A percentile compares a stretch with the other conserved stretches of the same genome.
Conservation (phyloP, 2,113 vertebrate species). For the Ariopsis seemanni region DNA sequence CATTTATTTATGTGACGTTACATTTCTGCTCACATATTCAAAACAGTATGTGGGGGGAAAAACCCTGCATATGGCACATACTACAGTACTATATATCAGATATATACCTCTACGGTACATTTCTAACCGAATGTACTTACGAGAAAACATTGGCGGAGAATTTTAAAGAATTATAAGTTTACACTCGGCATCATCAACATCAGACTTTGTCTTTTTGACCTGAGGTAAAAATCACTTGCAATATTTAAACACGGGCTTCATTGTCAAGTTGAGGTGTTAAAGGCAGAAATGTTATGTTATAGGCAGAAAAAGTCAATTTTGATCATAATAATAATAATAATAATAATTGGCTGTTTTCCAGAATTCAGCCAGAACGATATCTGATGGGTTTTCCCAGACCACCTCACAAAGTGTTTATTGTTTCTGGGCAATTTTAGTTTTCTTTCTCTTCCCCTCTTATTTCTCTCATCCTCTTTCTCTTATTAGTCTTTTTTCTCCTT, state of each 20-base stretch:
- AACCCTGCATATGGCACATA: too few species aligned
- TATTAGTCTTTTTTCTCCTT: background rate
- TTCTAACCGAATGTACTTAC: too few species aligned
- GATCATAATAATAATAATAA: background rate
- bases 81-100: too few species aligned
- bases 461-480: background rate
- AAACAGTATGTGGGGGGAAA: too few species aligned
- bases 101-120: too few species aligned
- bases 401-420: background rate
- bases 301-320: background rate
- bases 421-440: background rate
- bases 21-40: too few species aligned
- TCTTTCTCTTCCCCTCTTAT: background rate
- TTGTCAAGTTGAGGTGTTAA: background rate
- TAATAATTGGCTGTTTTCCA: background rate
- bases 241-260: too few species aligned
- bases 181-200: background rate
- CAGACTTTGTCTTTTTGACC: background rate
- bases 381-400: background rate
- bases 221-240: background rate
- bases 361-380: background rate
- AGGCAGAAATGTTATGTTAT: background rate
- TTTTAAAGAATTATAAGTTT: background rate
- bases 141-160: background rate
- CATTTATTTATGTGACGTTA: too few species aligned